These are phyloP conservation scores for Motacilla alba DNA, from an alignment of 2,113 vertebrate species.

Conservation along the genomic window DNA sequence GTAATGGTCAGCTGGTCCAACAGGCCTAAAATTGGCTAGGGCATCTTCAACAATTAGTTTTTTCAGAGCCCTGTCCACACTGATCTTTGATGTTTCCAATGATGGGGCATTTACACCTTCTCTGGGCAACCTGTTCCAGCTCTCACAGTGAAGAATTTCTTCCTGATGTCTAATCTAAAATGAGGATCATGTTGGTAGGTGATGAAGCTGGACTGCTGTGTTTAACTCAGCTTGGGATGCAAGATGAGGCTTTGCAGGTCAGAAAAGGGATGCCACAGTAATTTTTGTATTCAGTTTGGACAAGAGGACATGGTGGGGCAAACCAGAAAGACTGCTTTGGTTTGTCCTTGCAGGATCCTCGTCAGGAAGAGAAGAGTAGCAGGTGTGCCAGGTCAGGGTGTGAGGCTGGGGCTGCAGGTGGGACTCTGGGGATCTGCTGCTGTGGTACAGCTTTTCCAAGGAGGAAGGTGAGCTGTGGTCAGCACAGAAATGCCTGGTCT, in stretches of 20 bases:
- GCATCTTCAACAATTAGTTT: neutral
- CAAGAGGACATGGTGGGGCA: neutral
- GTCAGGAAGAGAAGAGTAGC: neutral
- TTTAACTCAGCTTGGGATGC: neutral
- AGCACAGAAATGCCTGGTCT: neutral
- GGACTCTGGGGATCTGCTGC: neutral
- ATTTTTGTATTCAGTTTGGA: neutral
- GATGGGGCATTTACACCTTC: neutral
- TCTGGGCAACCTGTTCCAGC: neutral
- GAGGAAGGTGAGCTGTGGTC: neutral
- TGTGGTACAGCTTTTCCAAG: neutral
- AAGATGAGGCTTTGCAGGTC: neutral
- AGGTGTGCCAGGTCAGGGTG: rapidly evolving
- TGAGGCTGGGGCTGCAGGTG: neutral
- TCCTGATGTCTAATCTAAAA: neutral
- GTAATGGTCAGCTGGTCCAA: neutral
- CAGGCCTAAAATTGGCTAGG: neutral
- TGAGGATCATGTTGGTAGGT: rapidly evolving
- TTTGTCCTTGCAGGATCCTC: neutral
- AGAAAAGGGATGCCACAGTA: neutral
- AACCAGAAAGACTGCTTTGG: neutral
- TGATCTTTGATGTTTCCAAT: neutral
- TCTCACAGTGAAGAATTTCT: neutral
- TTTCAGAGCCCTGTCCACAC: neutral
- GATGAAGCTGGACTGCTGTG: neutral